Conservation (phyloP, 1,140 invertebrate genomes). For the Chionoecetes opilio region DNA sequence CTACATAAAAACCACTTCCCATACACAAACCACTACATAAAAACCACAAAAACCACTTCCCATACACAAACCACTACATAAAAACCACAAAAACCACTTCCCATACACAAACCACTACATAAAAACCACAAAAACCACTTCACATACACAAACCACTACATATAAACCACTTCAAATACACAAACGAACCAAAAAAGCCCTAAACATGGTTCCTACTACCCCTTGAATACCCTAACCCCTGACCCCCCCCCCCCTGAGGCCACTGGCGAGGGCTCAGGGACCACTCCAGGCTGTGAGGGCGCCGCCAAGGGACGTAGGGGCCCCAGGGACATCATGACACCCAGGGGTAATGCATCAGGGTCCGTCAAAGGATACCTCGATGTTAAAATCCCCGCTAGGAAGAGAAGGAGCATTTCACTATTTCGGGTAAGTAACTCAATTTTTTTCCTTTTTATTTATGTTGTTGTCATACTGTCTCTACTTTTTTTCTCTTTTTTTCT, state of each 20-base stretch:
- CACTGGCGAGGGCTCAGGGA: background rate
- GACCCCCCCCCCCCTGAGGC: background rate
- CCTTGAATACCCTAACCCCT: background rate
- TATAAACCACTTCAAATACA: too few relatives aligned
- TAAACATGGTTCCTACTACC: background rate
- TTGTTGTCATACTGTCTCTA: background rate
- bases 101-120: too few relatives aligned
- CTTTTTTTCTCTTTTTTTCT: background rate
- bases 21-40: too few relatives aligned
- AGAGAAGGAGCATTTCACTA: conserved; percentile 68
- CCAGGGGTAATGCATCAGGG: conserved; percentile 50
- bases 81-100: too few relatives aligned
- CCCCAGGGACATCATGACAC: conserved; percentile 53
- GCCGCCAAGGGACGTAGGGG: background rate
- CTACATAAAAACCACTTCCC: too few relatives aligned
- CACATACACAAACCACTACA: too few relatives aligned
- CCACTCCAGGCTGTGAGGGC: background rate
- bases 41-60: too few relatives aligned
- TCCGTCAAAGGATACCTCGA: conserved; percentile 75
- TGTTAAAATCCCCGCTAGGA: conserved; percentile 73
- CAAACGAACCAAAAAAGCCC: background rate
- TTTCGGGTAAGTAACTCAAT: conserved; percentile 58
- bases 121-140: too few relatives aligned
- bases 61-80: too few relatives aligned
- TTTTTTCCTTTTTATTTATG: conserved; percentile 11